Evolutionary conservation across 2,888 invertebrate genomes (phyloP), one percentile per base, ranked within the genome.

Genomic region (Orchesellides sinensis): DNA sequence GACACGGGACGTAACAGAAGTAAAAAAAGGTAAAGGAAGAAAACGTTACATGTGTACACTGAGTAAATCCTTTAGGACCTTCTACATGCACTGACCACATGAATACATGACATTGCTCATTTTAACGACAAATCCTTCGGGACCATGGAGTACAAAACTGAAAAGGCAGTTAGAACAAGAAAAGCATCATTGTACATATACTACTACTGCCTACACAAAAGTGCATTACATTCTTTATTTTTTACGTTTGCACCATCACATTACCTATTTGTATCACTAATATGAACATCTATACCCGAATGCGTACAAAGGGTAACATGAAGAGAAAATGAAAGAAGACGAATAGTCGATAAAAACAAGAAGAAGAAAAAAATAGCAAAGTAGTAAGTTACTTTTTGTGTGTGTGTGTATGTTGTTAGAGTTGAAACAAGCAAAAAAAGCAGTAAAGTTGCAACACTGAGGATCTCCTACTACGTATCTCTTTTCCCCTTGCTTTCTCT

Each of bases 71-170:
- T 75, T 29, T 10, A 54, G 75, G 75, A 56, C 70, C 61, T 40
- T 21, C 54, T 32, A 47, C 73, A 81, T 59, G 49, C 52, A 75
- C 69, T 82, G 82, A 82, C 82, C 82, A 52, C 74, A 75, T 49
- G 52, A 82, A 63, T 54, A 69, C 75, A 82, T 82, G 75, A 69
- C 82, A 82, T 75, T 82, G 69, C 74, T 82, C 82, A 82, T 82
- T 82, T 82, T 69, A 75, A 75, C 75, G 74, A 74, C 63, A 69
- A 74, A 63, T 70, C 82, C 74, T 45, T 65, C 19, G 75, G 74
- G 82, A 80, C 14, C 63, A 25, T 66, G 52, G 45, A 54, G 63
- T n/a, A 27, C 27, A 23, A 29, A 56, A 73, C 27, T n/a, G 40
- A 0, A 35, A 40, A 40, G 40, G 40, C 40, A 40, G 40, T 40